Base-by-base conservation (phyloP, 2,113 vertebrate species). In the Tragelaphus scriptus region DNA sequence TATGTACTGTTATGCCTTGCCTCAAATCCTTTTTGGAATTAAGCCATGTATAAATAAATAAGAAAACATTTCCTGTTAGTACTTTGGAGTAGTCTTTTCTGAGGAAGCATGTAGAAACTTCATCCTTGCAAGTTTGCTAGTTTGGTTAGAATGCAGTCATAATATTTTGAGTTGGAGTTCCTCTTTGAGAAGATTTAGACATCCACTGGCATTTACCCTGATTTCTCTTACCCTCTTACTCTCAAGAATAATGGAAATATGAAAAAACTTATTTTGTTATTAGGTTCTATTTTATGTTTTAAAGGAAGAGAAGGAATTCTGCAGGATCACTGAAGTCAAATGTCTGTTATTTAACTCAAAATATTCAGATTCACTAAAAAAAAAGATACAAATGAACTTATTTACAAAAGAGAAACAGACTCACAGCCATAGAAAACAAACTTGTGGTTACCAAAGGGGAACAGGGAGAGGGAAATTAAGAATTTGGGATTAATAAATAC, bases 261-360 rank as follows among this genome's bases (percentile, higher is more conserved):
- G 13, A 82, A 91, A 61, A 85, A n/a, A 85, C 7, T 47, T 30
- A 36, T 97, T 91, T 93, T 94, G 53, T 58, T 85, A 14, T 87
- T 94, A 65, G 80, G 49, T 65, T 82, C 79, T 97, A 79, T 94
- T 94, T 97, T 36, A 68, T 97, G 77, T 95, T 97, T 96, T 85
- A 65, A 97, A 95, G 80, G 85, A 87, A 95, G 85, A 96, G 56
- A 98, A 95, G 36, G 53, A 90, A n/a, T 85, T 96, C 51, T 85
- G 12, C 26, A 96, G 85, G 21, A 90, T 97, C 13, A 44, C 16
- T 93, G 88, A 92, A 94, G 44, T 84, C 44, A 87, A 51, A 44
- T 82, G 77, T n/a, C 75, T 97, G 63, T 95, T 89, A 36, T 56
- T 47, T 89, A 53, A 94, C 79, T 94, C 81, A 80, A 88, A 77